Evolutionary conservation across 2,113 vertebrate genomes (phyloP).

Genomic region (Colius striatus): DNA sequence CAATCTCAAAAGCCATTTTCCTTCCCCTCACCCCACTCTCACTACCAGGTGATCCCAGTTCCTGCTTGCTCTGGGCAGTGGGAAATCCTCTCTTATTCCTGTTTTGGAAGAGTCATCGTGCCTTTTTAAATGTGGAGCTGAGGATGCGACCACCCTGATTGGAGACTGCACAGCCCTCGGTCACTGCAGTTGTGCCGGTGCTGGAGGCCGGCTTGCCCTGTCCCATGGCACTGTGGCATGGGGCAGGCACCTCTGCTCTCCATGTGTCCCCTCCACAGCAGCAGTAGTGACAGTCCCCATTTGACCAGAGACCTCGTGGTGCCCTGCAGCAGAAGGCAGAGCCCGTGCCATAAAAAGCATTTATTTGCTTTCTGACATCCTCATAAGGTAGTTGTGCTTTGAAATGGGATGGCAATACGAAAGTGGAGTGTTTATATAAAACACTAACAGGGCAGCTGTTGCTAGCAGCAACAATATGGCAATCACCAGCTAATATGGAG

Average conservation of each 20-base stretch:
- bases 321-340: neutral
- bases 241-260: neutral
- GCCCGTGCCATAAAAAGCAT: neutral
- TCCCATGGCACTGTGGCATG: fast-evolving
- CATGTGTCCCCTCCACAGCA: fast-evolving
- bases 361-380: constrained; percentile 11
- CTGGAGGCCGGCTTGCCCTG: fast-evolving
- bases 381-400: constrained; percentile 19
- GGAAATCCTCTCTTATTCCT: neutral
- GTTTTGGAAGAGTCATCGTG: fast-evolving
- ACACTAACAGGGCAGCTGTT: constrained; percentile 38
- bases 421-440: constrained; percentile 47
- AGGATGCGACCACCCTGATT: neutral
- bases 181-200: neutral
- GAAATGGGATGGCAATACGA: neutral
- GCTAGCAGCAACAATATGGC: constrained; percentile 55
- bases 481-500: constrained; percentile 55
- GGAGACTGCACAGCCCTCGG: fast-evolving
- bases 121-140: neutral
- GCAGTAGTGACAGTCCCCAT: fast-evolving
- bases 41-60: neutral
- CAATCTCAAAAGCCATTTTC: neutral
- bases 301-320: neutral
- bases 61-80: neutral
- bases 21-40: neutral